These are phyloP conservation scores for Enteromius argenteus DNA, from an alignment of 2,797 vertebrate species.

Conservation along the genomic window DNA sequence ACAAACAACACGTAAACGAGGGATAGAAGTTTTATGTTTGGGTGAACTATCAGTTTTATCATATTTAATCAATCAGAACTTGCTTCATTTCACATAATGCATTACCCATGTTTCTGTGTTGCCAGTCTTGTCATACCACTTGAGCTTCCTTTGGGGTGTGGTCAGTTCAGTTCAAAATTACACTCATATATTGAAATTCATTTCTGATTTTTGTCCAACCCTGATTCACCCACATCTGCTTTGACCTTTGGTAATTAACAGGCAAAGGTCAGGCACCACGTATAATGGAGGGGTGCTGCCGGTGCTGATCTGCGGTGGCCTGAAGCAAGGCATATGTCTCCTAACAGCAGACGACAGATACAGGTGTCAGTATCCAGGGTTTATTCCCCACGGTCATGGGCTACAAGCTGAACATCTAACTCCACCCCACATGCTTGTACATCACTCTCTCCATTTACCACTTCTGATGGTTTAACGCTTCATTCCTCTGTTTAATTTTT, in stretches of 20 bases:
- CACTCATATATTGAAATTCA: slow-evolving; percentile 7
- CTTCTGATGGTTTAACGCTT: slow-evolving; percentile 36
- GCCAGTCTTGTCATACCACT: background rate
- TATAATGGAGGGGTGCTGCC: slow-evolving; percentile 35
- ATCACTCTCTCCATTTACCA: slow-evolving; percentile 17
- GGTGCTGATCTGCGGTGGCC: slow-evolving; percentile 60
- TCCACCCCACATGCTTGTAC: background rate
- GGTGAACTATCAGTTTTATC: background rate
- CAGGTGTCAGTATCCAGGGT: slow-evolving; percentile 67
- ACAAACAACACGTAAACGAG: background rate
- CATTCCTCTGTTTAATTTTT: slow-evolving; percentile 46
- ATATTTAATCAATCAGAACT: background rate
- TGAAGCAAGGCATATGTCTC: slow-evolving; percentile 63
- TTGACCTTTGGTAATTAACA: slow-evolving; percentile 65
- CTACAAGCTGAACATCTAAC: slow-evolving; percentile 36
- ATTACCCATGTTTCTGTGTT: background rate
- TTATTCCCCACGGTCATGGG: slow-evolving; percentile 57
- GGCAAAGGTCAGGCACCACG: slow-evolving; percentile 57
- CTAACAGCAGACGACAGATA: slow-evolving; percentile 65
- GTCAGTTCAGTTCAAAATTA: slow-evolving; percentile 1
- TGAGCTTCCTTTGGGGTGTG: background rate
- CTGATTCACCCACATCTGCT: slow-evolving; percentile 1
- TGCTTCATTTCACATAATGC: background rate
- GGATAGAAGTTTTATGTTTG: background rate
- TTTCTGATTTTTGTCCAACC: background rate